phyloP scores from a whole-genome alignment of 1,140 invertebrate species.

The Drosophila watanabei region DNA sequence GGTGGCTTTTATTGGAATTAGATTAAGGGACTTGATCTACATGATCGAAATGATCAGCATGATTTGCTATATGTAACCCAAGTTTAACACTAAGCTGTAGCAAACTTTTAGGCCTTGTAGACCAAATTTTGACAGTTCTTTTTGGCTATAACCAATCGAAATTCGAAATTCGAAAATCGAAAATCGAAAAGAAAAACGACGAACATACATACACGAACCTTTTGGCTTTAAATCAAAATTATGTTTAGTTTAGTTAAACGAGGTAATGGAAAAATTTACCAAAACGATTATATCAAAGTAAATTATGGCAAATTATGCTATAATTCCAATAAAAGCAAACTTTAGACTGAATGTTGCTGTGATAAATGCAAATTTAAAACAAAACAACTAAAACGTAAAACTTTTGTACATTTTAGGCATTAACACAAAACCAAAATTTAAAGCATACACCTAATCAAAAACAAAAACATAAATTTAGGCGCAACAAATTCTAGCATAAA shows the following conservation, averaged over 20 bases:
- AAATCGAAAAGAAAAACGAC: conserved; percentile 35
- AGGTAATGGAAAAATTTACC: conserved; percentile 56
- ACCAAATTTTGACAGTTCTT: conserved; percentile 80
- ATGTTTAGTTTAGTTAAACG: conserved; percentile 77
- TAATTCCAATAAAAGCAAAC: conserved; percentile 86
- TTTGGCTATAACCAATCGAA: conserved; percentile 63
- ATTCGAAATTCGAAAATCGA: conserved; percentile 28
- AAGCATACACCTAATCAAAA: conserved; percentile 65
- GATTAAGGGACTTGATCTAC: conserved; percentile 45
- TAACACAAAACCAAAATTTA: conserved; percentile 80
- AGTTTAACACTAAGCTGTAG: conserved; percentile 66
- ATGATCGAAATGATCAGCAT: conserved; percentile 56
- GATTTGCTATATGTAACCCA: conserved; percentile 76
- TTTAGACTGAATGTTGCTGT: conserved; percentile 86
- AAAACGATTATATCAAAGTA: conserved; percentile 65
- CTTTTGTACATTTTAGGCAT: conserved; percentile 85
- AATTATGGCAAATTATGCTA: conserved; percentile 81
- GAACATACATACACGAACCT: conserved; percentile 59
- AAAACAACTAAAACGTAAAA: conserved; percentile 72
- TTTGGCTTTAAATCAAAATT: conserved; percentile 85
- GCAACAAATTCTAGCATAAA: conserved; percentile 70
- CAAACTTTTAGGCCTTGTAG: conserved; percentile 80
- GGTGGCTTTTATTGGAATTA: conserved; percentile 83
- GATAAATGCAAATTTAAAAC: conserved; percentile 80
- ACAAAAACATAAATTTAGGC: conserved; percentile 76